These are phyloP conservation scores for Megaceryle alcyon DNA, from an alignment of 2,797 vertebrate genomes.

Conservation along the genomic window DNA sequence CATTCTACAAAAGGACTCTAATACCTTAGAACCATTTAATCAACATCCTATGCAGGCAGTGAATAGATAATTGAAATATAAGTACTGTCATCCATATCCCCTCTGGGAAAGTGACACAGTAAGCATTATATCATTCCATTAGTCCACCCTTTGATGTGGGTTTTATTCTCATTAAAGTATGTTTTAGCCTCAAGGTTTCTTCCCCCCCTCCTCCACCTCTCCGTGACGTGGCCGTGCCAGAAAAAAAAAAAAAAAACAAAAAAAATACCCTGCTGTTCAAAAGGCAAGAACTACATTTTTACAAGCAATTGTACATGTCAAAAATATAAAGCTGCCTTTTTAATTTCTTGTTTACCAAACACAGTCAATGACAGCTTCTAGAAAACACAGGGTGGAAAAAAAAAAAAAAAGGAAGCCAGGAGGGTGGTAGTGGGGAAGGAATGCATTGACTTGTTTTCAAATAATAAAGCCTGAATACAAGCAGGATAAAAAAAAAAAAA, in stretches of 20 bases:
- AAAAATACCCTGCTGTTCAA: not conserved
- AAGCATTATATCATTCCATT: conserved; percentile 62
- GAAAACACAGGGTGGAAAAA: not conserved
- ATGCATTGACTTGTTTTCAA: conserved; percentile 53
- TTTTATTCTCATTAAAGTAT: conserved; percentile 64
- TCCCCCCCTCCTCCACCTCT: not conserved
- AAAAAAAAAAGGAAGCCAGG: not conserved
- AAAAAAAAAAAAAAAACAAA: not conserved
- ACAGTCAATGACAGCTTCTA: conserved; percentile 11
- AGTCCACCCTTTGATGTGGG: conserved; percentile 62
- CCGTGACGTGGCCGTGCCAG: not conserved
- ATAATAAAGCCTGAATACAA: conserved; percentile 45
- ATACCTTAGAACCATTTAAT: conserved; percentile 43
- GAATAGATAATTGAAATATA: conserved; percentile 57
- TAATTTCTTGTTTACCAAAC: conserved; percentile 54
- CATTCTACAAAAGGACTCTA: conserved; percentile 29
- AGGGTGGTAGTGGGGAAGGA: conserved; percentile 5
- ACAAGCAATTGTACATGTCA: conserved; percentile 36
- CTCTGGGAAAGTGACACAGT: conserved; percentile 64
- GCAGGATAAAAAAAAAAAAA: conserved; percentile 1
- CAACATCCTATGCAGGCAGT: conserved; percentile 36
- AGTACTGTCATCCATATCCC: conserved; percentile 51
- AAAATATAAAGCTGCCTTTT: conserved; percentile 54
- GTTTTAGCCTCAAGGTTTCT: conserved; percentile 60
- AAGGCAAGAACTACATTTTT: conserved; percentile 35